phyloP scores from a whole-genome alignment of 2,888 invertebrate genomes.

The Lithophane semibrunnea region DNA sequence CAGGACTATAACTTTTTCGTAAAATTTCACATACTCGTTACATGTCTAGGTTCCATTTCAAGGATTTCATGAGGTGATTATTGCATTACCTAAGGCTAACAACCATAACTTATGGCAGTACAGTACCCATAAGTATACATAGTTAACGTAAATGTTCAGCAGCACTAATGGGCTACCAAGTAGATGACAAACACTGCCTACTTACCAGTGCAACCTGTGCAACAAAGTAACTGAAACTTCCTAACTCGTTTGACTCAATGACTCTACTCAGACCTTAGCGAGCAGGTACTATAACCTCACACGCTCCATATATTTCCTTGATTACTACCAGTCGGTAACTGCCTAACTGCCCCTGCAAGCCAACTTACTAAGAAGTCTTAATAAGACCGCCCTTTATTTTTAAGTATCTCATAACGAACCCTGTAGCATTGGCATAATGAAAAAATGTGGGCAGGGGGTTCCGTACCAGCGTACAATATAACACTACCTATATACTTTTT shows the following conservation, averaged over 20 bases:
- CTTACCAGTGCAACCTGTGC: conserved; percentile 28
- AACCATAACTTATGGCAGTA: not conserved
- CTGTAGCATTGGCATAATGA: conserved; percentile 4
- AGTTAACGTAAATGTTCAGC: conserved; percentile 2
- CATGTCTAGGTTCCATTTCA: not conserved
- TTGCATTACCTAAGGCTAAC: conserved; percentile 5
- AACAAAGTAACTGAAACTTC: conserved; percentile 38
- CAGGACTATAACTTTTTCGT: not conserved
- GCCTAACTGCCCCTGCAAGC: conserved; percentile 13
- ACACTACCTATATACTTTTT: not conserved
- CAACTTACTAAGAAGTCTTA: conserved; percentile 40
- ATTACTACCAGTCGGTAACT: conserved; percentile 23
- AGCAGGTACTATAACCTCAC: conserved; percentile 11
- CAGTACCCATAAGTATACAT: not conserved
- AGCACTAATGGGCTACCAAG: conserved; percentile 41
- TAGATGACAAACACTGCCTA: conserved; percentile 39
- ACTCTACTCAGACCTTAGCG: conserved; percentile 1
- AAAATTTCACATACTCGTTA: not conserved
- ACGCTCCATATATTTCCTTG: conserved; percentile 37
- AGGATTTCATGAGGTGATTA: conserved; percentile 6
- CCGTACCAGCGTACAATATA: not conserved
- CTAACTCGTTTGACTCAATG: conserved; percentile 38
- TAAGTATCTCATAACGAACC: conserved; percentile 53
- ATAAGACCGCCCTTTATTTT: conserved; percentile 53
- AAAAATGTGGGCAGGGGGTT: not conserved